These are phyloP conservation scores for Lepisosteus oculatus DNA, from an alignment of 2,113 vertebrate genomes.

Conservation along the genomic window DNA sequence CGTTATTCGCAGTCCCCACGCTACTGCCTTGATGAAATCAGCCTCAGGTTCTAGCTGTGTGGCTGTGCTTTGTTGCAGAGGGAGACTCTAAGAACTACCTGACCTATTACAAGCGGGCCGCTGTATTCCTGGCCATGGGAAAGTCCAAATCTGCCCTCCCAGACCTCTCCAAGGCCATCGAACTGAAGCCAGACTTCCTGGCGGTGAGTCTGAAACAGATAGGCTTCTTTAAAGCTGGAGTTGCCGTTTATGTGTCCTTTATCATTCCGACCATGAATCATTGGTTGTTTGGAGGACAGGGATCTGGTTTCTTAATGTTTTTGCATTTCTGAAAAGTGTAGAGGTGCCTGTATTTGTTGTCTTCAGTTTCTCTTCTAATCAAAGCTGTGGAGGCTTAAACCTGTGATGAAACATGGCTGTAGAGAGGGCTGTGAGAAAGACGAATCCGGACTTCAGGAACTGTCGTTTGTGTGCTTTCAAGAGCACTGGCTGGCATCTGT, in stretches of 20 bases:
- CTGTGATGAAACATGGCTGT: too few species aligned
- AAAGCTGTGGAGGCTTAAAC: too few species aligned
- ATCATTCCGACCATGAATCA: too few species aligned
- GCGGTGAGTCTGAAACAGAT: slow-evolving; percentile 54
- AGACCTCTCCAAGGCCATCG: slow-evolving; percentile 72
- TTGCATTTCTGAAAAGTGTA: neutral
- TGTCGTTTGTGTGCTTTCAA: too few species aligned
- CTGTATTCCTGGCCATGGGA: slow-evolving; percentile 77
- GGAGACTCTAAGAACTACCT: slow-evolving; percentile 78
- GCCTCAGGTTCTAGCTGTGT: neutral
- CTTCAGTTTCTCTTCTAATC: neutral
- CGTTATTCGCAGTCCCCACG: too few species aligned
- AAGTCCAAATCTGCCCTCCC: slow-evolving; percentile 77
- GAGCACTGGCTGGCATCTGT: too few species aligned
- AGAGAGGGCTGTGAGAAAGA: too few species aligned
- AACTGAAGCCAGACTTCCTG: slow-evolving; percentile 78
- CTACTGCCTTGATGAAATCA: neutral
- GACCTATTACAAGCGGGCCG: slow-evolving; percentile 78
- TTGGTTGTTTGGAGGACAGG: too few species aligned
- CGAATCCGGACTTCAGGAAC: too few species aligned
- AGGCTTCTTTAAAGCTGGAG: neutral
- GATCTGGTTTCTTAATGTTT: neutral
- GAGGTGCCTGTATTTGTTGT: neutral
- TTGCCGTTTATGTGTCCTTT: neutral
- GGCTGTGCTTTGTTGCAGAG: slow-evolving; percentile 47